Evolutionary conservation across 1,140 invertebrate genomes (phyloP).

Genomic region (Calephelis nemesis): DNA sequence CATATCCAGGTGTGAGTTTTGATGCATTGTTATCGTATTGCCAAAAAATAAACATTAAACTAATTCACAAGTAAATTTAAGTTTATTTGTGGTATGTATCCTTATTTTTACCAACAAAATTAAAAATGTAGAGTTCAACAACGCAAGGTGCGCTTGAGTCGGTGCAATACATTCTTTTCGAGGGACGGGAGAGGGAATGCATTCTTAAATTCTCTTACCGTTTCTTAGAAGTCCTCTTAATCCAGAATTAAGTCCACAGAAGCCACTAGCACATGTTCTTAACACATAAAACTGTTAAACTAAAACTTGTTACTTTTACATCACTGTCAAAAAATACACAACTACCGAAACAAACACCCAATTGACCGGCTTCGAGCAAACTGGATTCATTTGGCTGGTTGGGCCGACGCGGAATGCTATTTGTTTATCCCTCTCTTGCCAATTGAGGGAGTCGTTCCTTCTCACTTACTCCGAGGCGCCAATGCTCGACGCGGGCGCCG

Average conservation of each 20-base stretch:
- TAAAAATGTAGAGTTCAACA: constrained; percentile 40
- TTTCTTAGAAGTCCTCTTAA: constrained; percentile 36
- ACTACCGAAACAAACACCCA: constrained; percentile 51
- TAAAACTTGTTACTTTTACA: constrained; percentile 56
- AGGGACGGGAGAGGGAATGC: constrained; percentile 66
- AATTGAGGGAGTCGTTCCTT: constrained; percentile 28
- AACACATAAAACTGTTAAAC: constrained; percentile 44
- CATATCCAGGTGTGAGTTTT: too few relatives aligned
- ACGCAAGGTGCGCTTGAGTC: constrained; percentile 69
- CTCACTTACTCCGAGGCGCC: constrained; percentile 63
- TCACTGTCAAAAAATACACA: constrained; percentile 50
- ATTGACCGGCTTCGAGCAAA: constrained; percentile 63
- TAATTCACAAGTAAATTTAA: neutral
- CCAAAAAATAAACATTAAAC: too few relatives aligned
- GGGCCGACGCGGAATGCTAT: constrained; percentile 67
- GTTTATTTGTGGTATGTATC: neutral
- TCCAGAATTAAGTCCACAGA: constrained; percentile 31
- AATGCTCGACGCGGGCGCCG: constrained; percentile 68
- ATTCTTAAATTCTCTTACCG: constrained; percentile 69
- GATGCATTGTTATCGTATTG: too few relatives aligned
- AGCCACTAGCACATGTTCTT: constrained; percentile 51
- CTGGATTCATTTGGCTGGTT: constrained; percentile 66
- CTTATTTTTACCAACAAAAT: neutral
- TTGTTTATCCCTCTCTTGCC: constrained; percentile 52
- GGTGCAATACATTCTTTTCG: constrained; percentile 67